Evolutionary conservation across 2,888 invertebrate genomes (phyloP), one percentile per base, ranked within the genome.

Genomic region (Ennomos fuscantarius): DNA sequence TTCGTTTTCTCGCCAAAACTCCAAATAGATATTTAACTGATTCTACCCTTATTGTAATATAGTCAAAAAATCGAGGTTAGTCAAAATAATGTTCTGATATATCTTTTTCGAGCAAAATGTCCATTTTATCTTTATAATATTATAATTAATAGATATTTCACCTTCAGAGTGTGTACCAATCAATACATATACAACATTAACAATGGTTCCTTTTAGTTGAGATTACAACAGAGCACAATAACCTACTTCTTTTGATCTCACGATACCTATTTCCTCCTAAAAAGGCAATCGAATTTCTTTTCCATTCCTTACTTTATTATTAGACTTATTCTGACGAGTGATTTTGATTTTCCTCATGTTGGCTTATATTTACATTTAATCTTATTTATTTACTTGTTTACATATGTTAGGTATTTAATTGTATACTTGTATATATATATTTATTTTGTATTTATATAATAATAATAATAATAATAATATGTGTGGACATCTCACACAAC

Each of bases 261-360:
- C 57, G 62, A 64, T 63, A 65, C 62, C 55, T 68, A 69, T 63
- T 67, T 65, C 58, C 58, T 59, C 60, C 54, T 60, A 69, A 63
- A 65, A 65, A 68, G 67, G 66, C 62, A 69, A 69, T 67, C 59
- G 62, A 69, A 67, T 69, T 65, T 67, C 55, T 61, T 64, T 64
- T 64, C 51, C 65, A 62, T 64, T 62, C 61, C 54, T 58, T 63
- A n/a, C 53, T 64, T 57, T 64, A 61, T 66, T 65, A 67, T 65
- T 15, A 15, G 15, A 56, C 55, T 57, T 24, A 24, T 24, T 63
- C 56, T 67, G 63, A 60, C 56, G 35, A 43, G 49, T 62, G 51
- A 63, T 57, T 57, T 57, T 52, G 62, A 62, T 63, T 63, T 67
- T 57, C 40, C 42, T 41, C 60, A 54, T 68, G 63, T 62, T 52